These are phyloP conservation scores for Strigamia maritima DNA, from an alignment of 2,888 invertebrate species.

Conservation along the genomic window DNA sequence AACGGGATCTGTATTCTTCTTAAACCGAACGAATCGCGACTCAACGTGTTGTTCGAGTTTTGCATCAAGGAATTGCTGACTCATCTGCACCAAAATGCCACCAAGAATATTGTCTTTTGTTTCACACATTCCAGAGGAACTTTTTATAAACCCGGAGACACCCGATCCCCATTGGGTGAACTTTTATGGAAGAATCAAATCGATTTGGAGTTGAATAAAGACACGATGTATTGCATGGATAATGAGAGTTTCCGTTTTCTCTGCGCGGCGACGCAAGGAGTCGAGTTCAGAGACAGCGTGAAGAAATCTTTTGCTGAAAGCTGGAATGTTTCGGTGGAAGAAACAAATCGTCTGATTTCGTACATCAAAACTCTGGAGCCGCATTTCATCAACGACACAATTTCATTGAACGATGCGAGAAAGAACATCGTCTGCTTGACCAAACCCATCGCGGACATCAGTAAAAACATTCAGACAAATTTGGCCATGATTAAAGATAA, in stretches of 20 bases:
- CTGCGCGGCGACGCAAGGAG: too few species aligned
- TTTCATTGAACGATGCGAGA: neutral
- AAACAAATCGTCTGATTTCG: neutral
- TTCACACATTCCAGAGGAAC: too few species aligned
- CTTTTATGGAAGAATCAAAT: too few species aligned
- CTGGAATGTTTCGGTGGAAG: neutral
- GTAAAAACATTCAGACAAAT: neutral
- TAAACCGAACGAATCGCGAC: slow-evolving; percentile 43
- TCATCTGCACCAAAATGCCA: too few species aligned
- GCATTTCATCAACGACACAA: neutral
- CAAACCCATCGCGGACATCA: neutral
- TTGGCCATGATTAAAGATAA: neutral
- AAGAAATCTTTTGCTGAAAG: neutral
- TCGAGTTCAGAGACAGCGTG: too few species aligned
- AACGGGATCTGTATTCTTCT: slow-evolving; percentile 42
- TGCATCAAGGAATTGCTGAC: slow-evolving; percentile 43
- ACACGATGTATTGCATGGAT: too few species aligned
- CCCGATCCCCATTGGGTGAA: slow-evolving; percentile 26
- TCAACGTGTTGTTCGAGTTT: slow-evolving; percentile 43
- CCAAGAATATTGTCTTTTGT: too few species aligned
- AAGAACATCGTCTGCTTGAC: neutral
- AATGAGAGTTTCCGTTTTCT: too few species aligned
- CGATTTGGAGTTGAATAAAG: too few species aligned
- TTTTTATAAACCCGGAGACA: slow-evolving; percentile 17
- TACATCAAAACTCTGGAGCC: neutral